phyloP scores from a whole-genome alignment of 35 echinoderm and acorn worm genomes.

The Heliocidaris tuberculata region DNA sequence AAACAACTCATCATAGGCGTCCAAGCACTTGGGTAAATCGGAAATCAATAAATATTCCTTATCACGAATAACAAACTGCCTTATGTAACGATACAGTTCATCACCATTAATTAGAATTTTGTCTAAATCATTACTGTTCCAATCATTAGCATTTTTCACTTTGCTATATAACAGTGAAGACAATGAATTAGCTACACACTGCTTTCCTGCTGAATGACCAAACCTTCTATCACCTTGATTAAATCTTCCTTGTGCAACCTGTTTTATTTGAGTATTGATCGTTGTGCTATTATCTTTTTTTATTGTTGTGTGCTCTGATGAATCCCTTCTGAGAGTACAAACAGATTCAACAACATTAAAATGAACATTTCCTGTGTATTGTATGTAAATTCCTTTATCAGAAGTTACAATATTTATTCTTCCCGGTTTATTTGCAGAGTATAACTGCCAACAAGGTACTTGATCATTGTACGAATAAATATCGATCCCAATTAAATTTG shows the following conservation, averaged over 20 bases:
- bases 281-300: neutral
- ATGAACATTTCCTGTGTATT: conserved; percentile 38
- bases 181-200: no score
- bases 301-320: neutral
- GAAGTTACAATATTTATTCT: conserved; percentile 2
- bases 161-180: no score
- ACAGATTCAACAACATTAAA: conserved; percentile 45
- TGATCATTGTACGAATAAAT: conserved; percentile 31
- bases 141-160: no score
- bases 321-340: neutral
- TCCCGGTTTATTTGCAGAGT: conserved; percentile 6
- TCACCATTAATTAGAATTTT: no score
- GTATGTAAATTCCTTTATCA: conserved; percentile 13
- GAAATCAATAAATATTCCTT: no score
- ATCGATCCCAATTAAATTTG: conserved; percentile 27
- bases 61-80: no score
- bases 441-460: neutral
- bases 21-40: no score
- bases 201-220: neutral
- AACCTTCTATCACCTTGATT: neutral
- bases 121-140: no score
- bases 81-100: no score
- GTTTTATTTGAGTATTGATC: neutral
- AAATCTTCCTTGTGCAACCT: neutral
- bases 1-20: no score